phyloP scores from a whole-genome alignment of 2,888 invertebrate genomes.

The Timema cristinae region DNA sequence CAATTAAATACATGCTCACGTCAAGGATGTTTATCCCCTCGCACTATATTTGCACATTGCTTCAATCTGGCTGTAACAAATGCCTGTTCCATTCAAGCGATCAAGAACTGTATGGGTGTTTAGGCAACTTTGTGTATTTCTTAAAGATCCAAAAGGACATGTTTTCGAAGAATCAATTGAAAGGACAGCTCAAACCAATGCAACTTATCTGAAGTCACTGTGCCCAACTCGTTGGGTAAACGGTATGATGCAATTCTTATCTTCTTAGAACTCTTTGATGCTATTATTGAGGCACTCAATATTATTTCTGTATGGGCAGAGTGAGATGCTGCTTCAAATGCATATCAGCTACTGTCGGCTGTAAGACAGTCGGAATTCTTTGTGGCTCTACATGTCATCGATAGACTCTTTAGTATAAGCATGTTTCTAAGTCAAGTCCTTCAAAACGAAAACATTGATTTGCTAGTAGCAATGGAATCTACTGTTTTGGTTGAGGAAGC shows the following conservation, averaged over 20 bases:
- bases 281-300: background rate
- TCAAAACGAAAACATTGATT: constrained; percentile 3
- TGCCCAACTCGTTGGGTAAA: constrained; percentile 18
- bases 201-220: background rate
- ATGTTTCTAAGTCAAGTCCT: background rate
- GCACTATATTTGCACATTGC: constrained; percentile 35
- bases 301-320: background rate
- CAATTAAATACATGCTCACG: constrained; percentile 32
- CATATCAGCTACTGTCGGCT: background rate
- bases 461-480: background rate
- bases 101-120: constrained; percentile 33
- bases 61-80: constrained; percentile 36
- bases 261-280: constrained; percentile 11
- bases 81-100: constrained; percentile 31
- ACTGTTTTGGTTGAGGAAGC: background rate
- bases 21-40: constrained; percentile 21
- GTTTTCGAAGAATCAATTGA: background rate
- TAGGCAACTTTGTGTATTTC: constrained; percentile 16
- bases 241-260: constrained; percentile 10
- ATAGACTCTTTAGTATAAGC: constrained; percentile 3
- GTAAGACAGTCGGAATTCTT: background rate
- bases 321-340: background rate
- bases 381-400: background rate
- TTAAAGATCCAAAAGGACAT: constrained; percentile 13
- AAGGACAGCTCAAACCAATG: constrained; percentile 5